Evolutionary conservation across 2,888 invertebrate species (phyloP), one percentile per base, ranked within the genome.

Genomic region (Chrysolina americana): DNA sequence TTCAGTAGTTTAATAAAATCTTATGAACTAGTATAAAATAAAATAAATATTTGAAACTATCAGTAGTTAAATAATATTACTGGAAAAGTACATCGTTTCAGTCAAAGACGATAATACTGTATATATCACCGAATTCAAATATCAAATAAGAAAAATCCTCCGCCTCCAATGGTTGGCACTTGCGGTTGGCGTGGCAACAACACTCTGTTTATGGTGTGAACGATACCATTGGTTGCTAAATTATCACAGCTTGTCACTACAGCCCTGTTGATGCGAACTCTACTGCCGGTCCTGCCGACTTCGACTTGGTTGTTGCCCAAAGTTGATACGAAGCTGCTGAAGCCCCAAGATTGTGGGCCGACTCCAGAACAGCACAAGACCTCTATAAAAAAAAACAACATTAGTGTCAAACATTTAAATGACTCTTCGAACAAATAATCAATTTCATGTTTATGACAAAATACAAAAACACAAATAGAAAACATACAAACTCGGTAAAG

Each of bases 161-260:
- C 85, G 69, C 81, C 78, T 41, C 85, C 85, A 69, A 85, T 81
- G 13, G 85, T 81, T 15, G 85, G 78, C 6, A 81, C 77, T 41
- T 83, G 81, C 0, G 81, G 81, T 71, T 84, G 83, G 68, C 84
- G 84, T 9, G 90, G 90, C 41, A 88, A 86, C 75, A 92, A 82
- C 15, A 91, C 88, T 71, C 88, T 87, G 78, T 91, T 90, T 41
- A 91, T 88, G 15, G 90, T 87, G 82, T 92, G 92, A 8, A 92
- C 87, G 21, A 92, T 89, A 6, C 92, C 92, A 81, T 91, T 91
- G 0, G 88, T 89, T 1, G 92, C 91, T 76, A 89, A 82, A 77
- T 90, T 89, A 85, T 92, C 91, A 81, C 88, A 89, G 74, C 85
- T 84, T 17, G 86, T 86, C 15, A 88, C 84, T 1, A 85, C 82